Evolutionary conservation across 2,888 invertebrate species (phyloP), one percentile per base, ranked within the genome.

Genomic region (Ormyrus rosae): DNA sequence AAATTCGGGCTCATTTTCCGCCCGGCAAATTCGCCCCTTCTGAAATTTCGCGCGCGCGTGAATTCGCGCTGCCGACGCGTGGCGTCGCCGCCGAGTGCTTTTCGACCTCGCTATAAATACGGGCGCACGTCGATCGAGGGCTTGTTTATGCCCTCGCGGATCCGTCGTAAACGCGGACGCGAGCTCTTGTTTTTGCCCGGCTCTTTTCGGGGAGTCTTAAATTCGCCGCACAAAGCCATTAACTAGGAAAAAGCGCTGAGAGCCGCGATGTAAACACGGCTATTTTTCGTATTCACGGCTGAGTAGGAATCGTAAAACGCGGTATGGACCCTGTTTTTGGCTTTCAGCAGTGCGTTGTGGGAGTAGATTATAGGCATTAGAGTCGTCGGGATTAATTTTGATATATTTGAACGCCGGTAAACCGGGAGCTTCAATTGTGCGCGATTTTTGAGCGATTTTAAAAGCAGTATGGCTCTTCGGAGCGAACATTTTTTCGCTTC

Each of bases 221-320:
- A 73, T 72, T 46, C 51, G 63, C 45, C 63, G 34, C 34, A 72
- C 45, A 45, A 48, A 48, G 45, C 8, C 72, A 45, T 61, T 69
- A 69, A 69, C 58, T n/a, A 13, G 60, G 19, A 34, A 2, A 1
- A 1, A 8, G 9, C 6, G 8, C 10, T 7, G 68, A 50, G 50
- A 19, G 34, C 34, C 11, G 50, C 10, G n/a, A 73, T 73, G 73
- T 73, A 73, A 73, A 73, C 73, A 73, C 50, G 56, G 53, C 72
- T 53, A 72, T 72, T 72, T 72, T 72, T 72, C 72, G 63, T 45
- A 34, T 71, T 71, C 63, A 72, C 46, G 50, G 11, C 7, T 45
- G 5, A 7, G 11, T 50, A 19, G 5, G 55, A 48, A 64, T 73
- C 73, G 73, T 73, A 73, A 73, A 73, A 46, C 19, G 19, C 64